Percentiles rank a stretch among this genome's conserved stretches.
Evolutionary conservation across 2,113 vertebrate species (phyloP).

Genomic region (Paedocypris sp.): DNA sequence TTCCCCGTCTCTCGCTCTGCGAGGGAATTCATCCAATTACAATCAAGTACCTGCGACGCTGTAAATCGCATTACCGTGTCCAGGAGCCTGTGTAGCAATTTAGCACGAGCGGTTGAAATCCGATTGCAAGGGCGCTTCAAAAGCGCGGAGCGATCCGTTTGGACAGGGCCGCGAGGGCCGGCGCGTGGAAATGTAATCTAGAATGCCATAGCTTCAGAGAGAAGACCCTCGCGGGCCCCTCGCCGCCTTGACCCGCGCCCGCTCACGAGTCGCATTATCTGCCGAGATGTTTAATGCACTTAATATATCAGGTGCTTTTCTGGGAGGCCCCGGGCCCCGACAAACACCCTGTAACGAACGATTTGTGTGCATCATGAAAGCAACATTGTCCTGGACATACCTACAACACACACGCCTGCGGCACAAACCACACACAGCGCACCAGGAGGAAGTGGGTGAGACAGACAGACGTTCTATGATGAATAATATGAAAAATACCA

Average conservation of each 20-base stretch:
- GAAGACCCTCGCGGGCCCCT: constrained; percentile 52
- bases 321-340: neutral
- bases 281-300: neutral
- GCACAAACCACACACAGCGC: too few relatives aligned
- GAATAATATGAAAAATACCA: too few relatives aligned
- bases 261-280: too few relatives aligned
- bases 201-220: constrained; percentile 63
- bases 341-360: neutral
- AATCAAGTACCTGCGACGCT: constrained; percentile 58
- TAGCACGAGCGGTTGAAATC: constrained; percentile 61
- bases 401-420: too few relatives aligned
- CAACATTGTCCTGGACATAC: neutral
- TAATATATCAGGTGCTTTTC: constrained; percentile 9
- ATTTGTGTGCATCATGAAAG: neutral
- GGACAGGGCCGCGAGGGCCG: constrained; percentile 57
- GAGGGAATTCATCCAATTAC: constrained; percentile 74
- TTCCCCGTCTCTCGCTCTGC: constrained; percentile 54
- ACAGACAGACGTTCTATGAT: too few relatives aligned
- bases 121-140: constrained; percentile 59
- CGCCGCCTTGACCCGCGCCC: constrained; percentile 54
- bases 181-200: constrained; percentile 61
- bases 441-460: too few relatives aligned
- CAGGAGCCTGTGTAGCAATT: constrained; percentile 61
- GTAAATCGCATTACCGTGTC: constrained; percentile 59
- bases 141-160: constrained; percentile 65